Percentiles rank a stretch among this genome's conserved stretches.
Evolutionary conservation across 2,888 invertebrate genomes (phyloP).

Genomic region (Palloptera scutellata): DNA sequence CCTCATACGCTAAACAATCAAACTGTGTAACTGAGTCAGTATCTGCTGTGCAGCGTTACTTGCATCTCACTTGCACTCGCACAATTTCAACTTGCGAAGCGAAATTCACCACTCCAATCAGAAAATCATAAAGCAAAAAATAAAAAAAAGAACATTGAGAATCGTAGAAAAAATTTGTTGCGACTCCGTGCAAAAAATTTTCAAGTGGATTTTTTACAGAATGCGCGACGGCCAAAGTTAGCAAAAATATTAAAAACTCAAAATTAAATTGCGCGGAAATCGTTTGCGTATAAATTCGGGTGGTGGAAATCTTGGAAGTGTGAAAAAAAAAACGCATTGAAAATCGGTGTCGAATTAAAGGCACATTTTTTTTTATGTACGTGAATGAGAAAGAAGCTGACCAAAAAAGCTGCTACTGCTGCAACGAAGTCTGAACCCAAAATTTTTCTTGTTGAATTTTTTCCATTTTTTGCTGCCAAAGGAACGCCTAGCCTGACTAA

Average conservation of each 20-base stretch:
- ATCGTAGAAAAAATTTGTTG: conserved; percentile 51
- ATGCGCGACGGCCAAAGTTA: conserved; percentile 56
- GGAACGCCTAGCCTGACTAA: conserved; percentile 10
- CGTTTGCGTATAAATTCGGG: conserved; percentile 45
- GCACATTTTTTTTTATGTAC: conserved; percentile 33
- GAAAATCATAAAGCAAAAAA: no score
- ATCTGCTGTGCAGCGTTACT: background rate
- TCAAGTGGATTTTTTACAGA: conserved; percentile 54
- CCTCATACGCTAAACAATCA: background rate
- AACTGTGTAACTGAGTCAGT: conserved; percentile 16
- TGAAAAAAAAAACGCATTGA: conserved; percentile 46
- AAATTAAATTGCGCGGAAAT: conserved; percentile 39
- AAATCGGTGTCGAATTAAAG: conserved; percentile 27
- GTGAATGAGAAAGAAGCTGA: conserved; percentile 7
- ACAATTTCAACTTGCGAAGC: no score
- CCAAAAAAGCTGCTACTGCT: conserved; percentile 18
- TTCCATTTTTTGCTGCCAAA: conserved; percentile 15
- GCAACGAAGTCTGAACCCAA: conserved; percentile 32
- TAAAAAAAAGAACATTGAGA: conserved; percentile 49
- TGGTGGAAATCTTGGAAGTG: conserved; percentile 43
- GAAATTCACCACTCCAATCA: no score
- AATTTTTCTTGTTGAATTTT: background rate
- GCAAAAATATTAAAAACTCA: conserved; percentile 50
- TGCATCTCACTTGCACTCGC: conserved; percentile 11
- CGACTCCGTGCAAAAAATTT: conserved; percentile 49